Evolutionary conservation across 92 coral and sea anemone genomes (phyloP).

Genomic region (Diadumene lineata): DNA sequence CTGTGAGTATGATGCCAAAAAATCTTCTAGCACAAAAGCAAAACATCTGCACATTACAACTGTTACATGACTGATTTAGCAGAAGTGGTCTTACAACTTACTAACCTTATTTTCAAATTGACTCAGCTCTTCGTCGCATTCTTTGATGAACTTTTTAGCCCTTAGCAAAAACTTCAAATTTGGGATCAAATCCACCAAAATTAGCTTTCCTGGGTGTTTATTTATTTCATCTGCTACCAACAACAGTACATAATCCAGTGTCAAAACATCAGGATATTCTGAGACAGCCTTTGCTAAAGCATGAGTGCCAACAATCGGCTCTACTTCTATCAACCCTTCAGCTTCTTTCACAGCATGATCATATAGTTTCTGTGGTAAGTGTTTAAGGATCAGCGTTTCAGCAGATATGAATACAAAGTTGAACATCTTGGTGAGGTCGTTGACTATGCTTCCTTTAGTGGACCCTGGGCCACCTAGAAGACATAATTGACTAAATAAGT

Average conservation of each 20-base stretch:
- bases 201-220: conserved; percentile 55
- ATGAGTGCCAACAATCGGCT: conserved; percentile 62
- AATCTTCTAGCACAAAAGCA: no score
- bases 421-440: conserved; percentile 76
- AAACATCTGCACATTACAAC: no score
- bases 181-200: conserved; percentile 82
- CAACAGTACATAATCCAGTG: conserved; percentile 72
- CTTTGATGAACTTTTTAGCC: conserved; percentile 67
- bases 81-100: no score
- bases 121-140: conserved; percentile 75
- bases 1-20: no score
- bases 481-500: no score
- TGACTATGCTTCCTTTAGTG: conserved; percentile 74
- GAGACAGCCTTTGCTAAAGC: conserved; percentile 52
- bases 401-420: conserved; percentile 84
- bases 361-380: conserved; percentile 56
- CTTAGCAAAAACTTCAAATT: conserved; percentile 78
- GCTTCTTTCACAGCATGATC: conserved; percentile 21
- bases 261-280: conserved; percentile 54
- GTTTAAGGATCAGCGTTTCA: conserved; percentile 67
- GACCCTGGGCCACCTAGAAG: conserved; percentile 86
- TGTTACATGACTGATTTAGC: no score
- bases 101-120: conserved; percentile 81
- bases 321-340: conserved; percentile 20
- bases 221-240: conserved; percentile 62